Conservation (phyloP, 2,888 invertebrate genomes). For the Chironomus riparius region DNA sequence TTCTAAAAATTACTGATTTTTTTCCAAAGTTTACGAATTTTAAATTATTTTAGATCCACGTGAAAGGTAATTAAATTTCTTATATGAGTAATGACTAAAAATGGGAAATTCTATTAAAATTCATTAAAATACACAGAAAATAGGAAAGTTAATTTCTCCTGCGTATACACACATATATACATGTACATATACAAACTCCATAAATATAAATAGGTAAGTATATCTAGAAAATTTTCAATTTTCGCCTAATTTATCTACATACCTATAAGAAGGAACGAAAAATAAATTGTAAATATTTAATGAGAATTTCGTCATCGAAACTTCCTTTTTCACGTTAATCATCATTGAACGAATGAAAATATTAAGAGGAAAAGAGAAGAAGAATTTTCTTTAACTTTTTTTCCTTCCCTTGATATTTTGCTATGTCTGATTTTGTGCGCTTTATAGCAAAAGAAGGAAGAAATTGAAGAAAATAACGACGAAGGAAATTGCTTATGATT, state of each 20-base stretch:
- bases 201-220: neutral
- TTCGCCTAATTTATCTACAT: neutral
- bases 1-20: too few relatives aligned
- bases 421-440: neutral
- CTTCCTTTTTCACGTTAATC: neutral
- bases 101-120: neutral
- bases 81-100: neutral
- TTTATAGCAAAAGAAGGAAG: neutral
- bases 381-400: neutral
- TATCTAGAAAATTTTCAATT: neutral
- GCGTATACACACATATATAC: neutral
- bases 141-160: neutral
- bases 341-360: neutral
- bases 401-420: neutral
- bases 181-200: neutral
- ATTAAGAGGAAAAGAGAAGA: neutral
- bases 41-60: too few relatives aligned
- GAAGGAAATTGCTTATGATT: constrained; percentile 12
- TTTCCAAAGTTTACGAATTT: too few relatives aligned
- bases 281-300: neutral
- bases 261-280: neutral
- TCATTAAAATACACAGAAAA: neutral
- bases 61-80: neutral
- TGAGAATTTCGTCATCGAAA: neutral
- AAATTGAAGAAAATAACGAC: neutral